A percentile compares a stretch with the other conserved stretches of the same genome.
Evolutionary conservation across 1,140 invertebrate genomes (phyloP).

Genomic region (Nilaparvata lugens): DNA sequence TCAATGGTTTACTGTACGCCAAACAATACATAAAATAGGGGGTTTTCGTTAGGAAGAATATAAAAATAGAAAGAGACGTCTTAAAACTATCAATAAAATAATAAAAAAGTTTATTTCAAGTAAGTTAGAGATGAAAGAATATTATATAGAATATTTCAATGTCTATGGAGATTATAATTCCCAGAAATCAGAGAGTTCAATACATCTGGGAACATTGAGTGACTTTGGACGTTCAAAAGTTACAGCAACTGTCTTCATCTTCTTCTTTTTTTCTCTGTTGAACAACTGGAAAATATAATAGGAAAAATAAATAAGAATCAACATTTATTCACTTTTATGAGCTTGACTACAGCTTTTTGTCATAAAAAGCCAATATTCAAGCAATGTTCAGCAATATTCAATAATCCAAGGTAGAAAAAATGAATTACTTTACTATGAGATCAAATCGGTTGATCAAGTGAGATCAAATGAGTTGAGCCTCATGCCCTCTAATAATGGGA

Average conservation of each 20-base stretch:
- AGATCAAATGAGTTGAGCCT: too few species aligned
- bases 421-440: neutral
- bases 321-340: neutral
- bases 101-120: too few species aligned
- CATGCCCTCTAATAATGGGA: too few species aligned
- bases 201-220: constrained; percentile 1
- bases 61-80: too few species aligned
- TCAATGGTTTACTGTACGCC: too few species aligned
- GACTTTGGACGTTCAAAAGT: constrained; percentile 23
- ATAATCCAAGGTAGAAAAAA: neutral
- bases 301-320: neutral
- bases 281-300: constrained; percentile 27
- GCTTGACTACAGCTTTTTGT: neutral
- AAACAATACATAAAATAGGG: too few species aligned
- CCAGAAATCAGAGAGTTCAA: neutral
- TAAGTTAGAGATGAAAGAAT: too few species aligned
- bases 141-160: too few species aligned
- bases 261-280: constrained; percentile 23
- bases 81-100: too few species aligned
- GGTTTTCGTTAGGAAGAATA: too few species aligned
- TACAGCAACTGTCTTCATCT: constrained; percentile 19
- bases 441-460: neutral
- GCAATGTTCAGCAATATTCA: neutral
- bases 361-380: neutral
- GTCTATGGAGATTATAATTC: neutral